Base-by-base conservation (phyloP, 2,113 vertebrate genomes). In the Urocynchramus pylzowi region DNA sequence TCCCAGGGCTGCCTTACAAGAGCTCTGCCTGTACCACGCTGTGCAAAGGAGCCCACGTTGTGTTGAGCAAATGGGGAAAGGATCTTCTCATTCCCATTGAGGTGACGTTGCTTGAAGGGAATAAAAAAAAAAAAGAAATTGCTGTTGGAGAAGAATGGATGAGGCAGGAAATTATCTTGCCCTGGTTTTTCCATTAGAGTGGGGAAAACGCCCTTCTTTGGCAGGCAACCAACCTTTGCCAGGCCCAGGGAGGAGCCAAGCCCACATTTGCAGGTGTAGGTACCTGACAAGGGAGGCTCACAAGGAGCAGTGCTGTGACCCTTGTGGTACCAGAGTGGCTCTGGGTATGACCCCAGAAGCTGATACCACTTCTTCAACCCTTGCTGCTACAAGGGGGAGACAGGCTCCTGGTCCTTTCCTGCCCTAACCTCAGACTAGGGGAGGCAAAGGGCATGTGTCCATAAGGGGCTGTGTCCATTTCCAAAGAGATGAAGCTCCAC, bases 301-400 rank as follows among this genome's bases (percentile, higher is more conserved):
- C 10, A 10, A 45, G 31, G 21, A 73, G 27, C 4, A 0, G 35
- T 67, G 20, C 21, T 3, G 1, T 5, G 41, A 27, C 42, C 17
- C 27, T 21, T 28, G 45, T 37, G 31, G 19, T 33, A 11, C 39
- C 11, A 14, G 44, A 20, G 47, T 16, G 10, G 21, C 50, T 77
- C n/a, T 47, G 41, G 37, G 22, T 28, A 9, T 39, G 39, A 60
- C 12, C 21, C 27, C 23, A 26, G 45, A 23, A 47, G 26, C 13
- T 68, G 35, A 8, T 5, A 28, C 2, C 44, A 11, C 19, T 37
- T n/a, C 26, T 64, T 39, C 35, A 78, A 71, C 8, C 14, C 37
- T 71, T 81, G 42, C 63, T 70, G 42, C 42, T 92, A 10, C 63
- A 67, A 49, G n/a, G 16, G 22, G 26, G 16, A 71, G 41, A 23